phyloP scores from a whole-genome alignment of 2,888 invertebrate species.

The Standfussiana lucernea region DNA sequence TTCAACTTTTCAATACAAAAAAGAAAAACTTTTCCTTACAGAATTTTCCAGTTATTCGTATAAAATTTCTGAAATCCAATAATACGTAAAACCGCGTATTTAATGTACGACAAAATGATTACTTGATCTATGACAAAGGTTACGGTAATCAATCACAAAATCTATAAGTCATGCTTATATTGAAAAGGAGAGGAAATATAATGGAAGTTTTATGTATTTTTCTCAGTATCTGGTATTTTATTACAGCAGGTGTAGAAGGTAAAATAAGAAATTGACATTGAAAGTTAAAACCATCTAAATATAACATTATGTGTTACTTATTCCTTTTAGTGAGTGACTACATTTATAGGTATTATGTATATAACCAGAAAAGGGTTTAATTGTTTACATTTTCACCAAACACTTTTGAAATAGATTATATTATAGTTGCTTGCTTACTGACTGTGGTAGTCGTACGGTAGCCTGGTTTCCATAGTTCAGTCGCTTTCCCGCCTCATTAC shows the following conservation, averaged over 20 bases:
- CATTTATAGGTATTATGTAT: too few relatives aligned
- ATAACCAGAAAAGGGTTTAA: not conserved
- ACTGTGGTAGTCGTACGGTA: constrained; percentile 7
- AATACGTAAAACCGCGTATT: constrained; percentile 2
- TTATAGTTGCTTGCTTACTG: constrained; percentile 41
- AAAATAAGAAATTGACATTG: too few relatives aligned
- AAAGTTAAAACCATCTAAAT: not conserved
- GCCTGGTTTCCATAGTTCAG: constrained; percentile 31
- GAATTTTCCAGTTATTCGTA: constrained; percentile 20
- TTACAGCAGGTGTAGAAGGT: not conserved
- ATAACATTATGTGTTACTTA: not conserved
- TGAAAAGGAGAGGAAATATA: constrained; percentile 57
- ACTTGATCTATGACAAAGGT: constrained; percentile 53
- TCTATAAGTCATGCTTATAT: constrained; percentile 60
- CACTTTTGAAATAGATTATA: not conserved
- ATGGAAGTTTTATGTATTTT: constrained; percentile 27
- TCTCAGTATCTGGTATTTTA: constrained; percentile 7
- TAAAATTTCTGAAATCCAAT: constrained; percentile 13
- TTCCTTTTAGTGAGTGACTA: not conserved
- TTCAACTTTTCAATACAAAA: constrained; percentile 5
- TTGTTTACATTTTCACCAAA: not conserved
- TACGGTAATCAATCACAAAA: constrained; percentile 55
- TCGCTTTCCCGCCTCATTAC: constrained; percentile 15
- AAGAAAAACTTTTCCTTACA: constrained; percentile 11
- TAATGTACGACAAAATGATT: constrained; percentile 36